phyloP scores from a whole-genome alignment of 2,888 invertebrate genomes.

The Drosophila histrio region DNA sequence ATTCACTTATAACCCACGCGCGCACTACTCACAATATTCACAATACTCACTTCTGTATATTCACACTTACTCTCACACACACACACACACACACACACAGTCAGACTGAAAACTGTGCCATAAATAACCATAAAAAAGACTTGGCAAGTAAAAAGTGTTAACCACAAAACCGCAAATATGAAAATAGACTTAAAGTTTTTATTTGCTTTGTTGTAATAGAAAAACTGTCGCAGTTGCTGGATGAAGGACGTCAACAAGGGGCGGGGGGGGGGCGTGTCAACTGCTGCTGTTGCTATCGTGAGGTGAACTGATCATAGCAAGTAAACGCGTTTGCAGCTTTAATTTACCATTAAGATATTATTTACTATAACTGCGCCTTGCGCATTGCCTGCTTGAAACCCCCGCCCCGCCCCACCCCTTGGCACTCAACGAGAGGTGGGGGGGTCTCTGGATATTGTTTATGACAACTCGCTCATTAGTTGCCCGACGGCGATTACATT shows the following conservation, averaged over 20 bases:
- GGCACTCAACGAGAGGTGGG: not conserved
- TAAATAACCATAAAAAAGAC: conserved; percentile 56
- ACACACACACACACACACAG: conserved; percentile 7
- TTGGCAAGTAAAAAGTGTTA: conserved; percentile 41
- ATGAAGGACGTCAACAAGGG: not conserved
- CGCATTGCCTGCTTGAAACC: conserved; percentile 18
- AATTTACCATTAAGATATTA: conserved; percentile 76
- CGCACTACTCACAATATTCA: conserved; percentile 15
- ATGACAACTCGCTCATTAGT: conserved; percentile 69
- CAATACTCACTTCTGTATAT: conserved; percentile 15
- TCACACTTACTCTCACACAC: conserved; percentile 17
- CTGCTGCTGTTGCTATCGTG: conserved; percentile 13
- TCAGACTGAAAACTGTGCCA: conserved; percentile 47
- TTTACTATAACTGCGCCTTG: conserved; percentile 59
- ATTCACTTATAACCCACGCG: conserved; percentile 55
- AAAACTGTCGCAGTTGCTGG: conserved; percentile 5
- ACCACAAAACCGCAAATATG: conserved; percentile 63
- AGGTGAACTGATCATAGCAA: conserved; percentile 32
- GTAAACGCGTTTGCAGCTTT: conserved; percentile 73
- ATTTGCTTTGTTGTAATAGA: conserved; percentile 46
- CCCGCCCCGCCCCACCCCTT: not conserved
- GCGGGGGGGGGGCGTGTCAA: conserved; percentile 9
- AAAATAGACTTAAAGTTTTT: conserved; percentile 54
- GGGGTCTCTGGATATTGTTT: conserved; percentile 45
- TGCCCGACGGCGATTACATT: conserved; percentile 68